Base-by-base conservation (phyloP, 2,888 invertebrate genomes). In the Cheilosia vernalis region DNA sequence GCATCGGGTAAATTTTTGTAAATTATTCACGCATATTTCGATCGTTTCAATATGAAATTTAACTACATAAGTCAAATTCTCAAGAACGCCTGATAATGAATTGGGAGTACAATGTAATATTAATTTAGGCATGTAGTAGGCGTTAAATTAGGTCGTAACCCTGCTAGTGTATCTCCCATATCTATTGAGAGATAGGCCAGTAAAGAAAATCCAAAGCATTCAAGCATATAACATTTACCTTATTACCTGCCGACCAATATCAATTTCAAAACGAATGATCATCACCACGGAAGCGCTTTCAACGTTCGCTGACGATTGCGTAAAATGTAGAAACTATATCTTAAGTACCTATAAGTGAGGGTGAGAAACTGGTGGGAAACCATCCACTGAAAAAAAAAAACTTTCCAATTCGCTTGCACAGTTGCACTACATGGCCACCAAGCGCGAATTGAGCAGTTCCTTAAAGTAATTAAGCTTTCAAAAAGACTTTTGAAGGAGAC, bases 401-500 rank as follows among this genome's bases (percentile, higher is more conserved):
- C 44, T 15, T 51, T 51, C 60, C n/a, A 17, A 10, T 27, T 53
- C 44, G 17, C 44, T 55, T 77, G 17, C 53, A 79, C 44, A 15
- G 37, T 55, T 77, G 17, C 53, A 79, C 53, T 56, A 33, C 1
- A 30, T 33, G 27, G 24, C 58, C 42, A 58, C 60, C 30, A 17
- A 33, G 42, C 67, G 13, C 55, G 67, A 80, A 80, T 80, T 76
- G 81, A 81, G 81, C 81, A 81, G 42, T 61, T 42, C 61, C 67
- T 69, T 63, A 58, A 76, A 81, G 74, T 81, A 69, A 76, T 81
- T 81, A 81, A 81, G 76, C 66, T 73, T 73, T 81, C 76, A 81
- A 76, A 67, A 21, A 74, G 49, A 44, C 66, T 60, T 53, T 44
- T 56, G 15, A 42, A 33, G 24, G 37, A 67, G 30, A 40, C 30